A percentile compares a stretch with the other conserved stretches of the same genome.
Evolutionary conservation across 2,888 invertebrate species (phyloP).

Genomic region (Podotricha telesiphe): DNA sequence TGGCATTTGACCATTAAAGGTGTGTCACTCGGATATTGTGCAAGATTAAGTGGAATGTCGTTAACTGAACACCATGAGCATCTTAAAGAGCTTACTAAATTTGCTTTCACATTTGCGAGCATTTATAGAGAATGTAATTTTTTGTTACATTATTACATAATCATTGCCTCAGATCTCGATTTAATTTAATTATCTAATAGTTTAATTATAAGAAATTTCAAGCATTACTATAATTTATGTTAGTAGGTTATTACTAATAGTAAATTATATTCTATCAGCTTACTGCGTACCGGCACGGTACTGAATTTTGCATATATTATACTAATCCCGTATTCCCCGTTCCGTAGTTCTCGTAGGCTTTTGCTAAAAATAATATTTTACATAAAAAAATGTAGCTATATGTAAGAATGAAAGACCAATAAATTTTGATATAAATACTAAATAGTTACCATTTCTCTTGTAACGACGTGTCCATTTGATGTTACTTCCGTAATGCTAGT

Average conservation of each 20-base stretch:
- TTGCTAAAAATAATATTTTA: too few species aligned
- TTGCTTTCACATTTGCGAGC: neutral
- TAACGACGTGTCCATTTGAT: conserved; percentile 16
- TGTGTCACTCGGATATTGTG: conserved; percentile 34
- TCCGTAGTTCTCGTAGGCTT: too few species aligned
- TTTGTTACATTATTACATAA: neutral
- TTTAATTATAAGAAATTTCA: too few species aligned
- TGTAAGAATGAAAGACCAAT: neutral
- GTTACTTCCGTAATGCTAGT: conserved; percentile 26
- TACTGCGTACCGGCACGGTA: too few species aligned
- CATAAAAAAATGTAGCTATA: too few species aligned
- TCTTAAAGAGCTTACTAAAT: conserved; percentile 8
- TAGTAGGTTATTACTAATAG: too few species aligned
- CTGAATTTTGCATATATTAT: too few species aligned
- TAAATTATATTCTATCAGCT: too few species aligned
- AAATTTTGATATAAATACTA: neutral
- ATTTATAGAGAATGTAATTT: neutral
- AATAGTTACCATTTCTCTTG: neutral
- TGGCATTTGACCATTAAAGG: conserved; percentile 37
- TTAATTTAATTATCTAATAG: too few species aligned
- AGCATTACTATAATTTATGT: too few species aligned
- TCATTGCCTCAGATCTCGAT: too few species aligned
- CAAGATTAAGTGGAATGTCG: conserved; percentile 35
- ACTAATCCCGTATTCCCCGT: too few species aligned
- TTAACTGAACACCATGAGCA: conserved; percentile 26